Evolutionary conservation across 2,888 invertebrate species (phyloP).

Genomic region (Listrodromus nycthemerus): DNA sequence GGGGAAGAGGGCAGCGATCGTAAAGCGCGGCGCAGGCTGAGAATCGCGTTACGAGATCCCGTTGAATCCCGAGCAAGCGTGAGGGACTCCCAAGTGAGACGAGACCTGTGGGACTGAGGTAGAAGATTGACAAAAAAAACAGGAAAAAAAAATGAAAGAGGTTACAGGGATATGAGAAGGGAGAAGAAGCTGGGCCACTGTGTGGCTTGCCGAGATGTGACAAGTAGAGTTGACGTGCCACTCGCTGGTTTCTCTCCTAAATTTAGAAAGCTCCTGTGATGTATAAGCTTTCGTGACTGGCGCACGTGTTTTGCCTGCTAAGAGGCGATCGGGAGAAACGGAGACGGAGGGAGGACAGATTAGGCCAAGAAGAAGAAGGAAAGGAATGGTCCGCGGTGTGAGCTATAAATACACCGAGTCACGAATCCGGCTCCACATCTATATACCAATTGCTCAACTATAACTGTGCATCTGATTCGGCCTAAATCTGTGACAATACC

Average conservation of each 20-base stretch:
- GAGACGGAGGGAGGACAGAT: slow-evolving; percentile 15
- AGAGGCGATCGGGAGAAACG: slow-evolving; percentile 48
- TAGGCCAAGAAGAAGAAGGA: slow-evolving; percentile 13
- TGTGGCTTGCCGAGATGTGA: slow-evolving; percentile 47
- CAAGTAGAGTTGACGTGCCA: slow-evolving; percentile 65
- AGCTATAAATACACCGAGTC: slow-evolving; percentile 54
- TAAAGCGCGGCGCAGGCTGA: slow-evolving; percentile 19
- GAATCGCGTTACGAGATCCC: slow-evolving; percentile 64
- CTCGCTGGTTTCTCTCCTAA: slow-evolving; percentile 62
- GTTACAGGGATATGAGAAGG: slow-evolving; percentile 34
- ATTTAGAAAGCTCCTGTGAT: slow-evolving; percentile 73
- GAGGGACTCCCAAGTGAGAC: slow-evolving; percentile 21
- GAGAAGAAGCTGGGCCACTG: slow-evolving; percentile 1
- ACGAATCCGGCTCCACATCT: slow-evolving; percentile 1
- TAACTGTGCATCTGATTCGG: slow-evolving; percentile 37
- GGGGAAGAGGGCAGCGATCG: slow-evolving; percentile 16
- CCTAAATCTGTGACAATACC: slow-evolving; percentile 23
- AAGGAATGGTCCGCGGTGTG: slow-evolving; percentile 11
- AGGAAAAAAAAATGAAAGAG: slow-evolving; percentile 23
- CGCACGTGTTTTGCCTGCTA: slow-evolving; percentile 72
- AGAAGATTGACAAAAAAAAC: slow-evolving; percentile 30
- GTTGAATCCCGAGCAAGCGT: slow-evolving; percentile 37
- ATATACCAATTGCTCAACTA: slow-evolving; percentile 32
- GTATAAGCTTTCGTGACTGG: slow-evolving; percentile 69
- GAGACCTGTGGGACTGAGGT: slow-evolving; percentile 20